Conservation (phyloP, 2,888 invertebrate species). For the Polia nebulosa region DNA sequence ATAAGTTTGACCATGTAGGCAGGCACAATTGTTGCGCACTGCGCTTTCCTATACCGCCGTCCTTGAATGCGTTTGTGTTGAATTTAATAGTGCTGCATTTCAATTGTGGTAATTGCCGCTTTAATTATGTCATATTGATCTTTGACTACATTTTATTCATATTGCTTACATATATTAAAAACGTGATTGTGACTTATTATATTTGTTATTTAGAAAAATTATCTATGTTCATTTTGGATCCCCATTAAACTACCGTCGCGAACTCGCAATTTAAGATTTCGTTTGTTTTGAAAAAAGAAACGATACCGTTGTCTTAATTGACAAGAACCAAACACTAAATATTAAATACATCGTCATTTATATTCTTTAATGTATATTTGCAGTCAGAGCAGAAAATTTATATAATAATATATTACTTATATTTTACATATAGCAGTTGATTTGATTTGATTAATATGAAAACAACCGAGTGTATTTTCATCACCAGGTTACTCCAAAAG, state of each 20-base stretch:
- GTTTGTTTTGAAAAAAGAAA: constrained; percentile 11
- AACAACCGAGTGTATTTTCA: too few species aligned
- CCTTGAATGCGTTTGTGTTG: constrained; percentile 75
- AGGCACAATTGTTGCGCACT: constrained; percentile 56
- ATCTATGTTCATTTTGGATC: not conserved
- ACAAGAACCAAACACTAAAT: not conserved
- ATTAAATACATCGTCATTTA: not conserved
- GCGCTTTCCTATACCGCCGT: constrained; percentile 68
- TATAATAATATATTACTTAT: not conserved
- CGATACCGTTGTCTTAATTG: not conserved
- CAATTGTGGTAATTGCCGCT: constrained; percentile 68
- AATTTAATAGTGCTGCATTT: constrained; percentile 72
- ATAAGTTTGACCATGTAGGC: constrained; percentile 62
- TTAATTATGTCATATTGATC: constrained; percentile 61
- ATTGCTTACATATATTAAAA: constrained; percentile 23
- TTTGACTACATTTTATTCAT: constrained; percentile 46
- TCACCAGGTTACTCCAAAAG: too few species aligned
- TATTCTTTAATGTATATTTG: not conserved
- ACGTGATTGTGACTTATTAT: constrained; percentile 9
- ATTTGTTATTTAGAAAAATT: not conserved
- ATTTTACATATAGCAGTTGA: not conserved
- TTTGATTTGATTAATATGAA: too few species aligned
- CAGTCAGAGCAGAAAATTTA: not conserved
- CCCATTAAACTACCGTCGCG: not conserved
- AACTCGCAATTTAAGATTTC: not conserved